Percentiles rank a stretch among this genome's conserved stretches.
These are phyloP conservation scores for Brachyhypopomus gauderio DNA, from an alignment of 2,113 vertebrate genomes.

Conservation along the genomic window DNA sequence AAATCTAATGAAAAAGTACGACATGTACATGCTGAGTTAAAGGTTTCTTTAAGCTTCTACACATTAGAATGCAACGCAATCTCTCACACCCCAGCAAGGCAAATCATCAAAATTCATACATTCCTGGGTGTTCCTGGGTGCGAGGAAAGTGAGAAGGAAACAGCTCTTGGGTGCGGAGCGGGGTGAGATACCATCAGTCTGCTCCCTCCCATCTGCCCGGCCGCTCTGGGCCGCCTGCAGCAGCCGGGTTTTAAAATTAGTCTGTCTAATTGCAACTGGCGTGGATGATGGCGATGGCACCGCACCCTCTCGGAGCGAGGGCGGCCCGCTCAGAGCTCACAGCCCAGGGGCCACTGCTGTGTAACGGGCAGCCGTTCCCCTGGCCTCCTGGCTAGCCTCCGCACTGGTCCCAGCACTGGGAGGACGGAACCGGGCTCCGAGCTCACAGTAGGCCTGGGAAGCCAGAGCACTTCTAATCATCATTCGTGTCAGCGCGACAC, in stretches of 20 bases:
- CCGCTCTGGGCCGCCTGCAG: constrained; percentile 23
- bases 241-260: constrained; percentile 47
- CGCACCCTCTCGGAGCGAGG: constrained; percentile 19
- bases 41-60: background rate
- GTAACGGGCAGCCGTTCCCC: too few species aligned
- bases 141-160: constrained; percentile 27
- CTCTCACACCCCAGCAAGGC: constrained; percentile 20
- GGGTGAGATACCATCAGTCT: constrained; percentile 36
- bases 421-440: too few species aligned
- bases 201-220: constrained; percentile 36
- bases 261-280: constrained; percentile 46
- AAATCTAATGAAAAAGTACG: background rate
- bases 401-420: too few species aligned
- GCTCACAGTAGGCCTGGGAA: too few species aligned
- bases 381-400: too few species aligned
- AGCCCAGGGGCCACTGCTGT: too few species aligned
- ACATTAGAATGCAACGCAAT: constrained; percentile 31
- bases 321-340: background rate
- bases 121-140: constrained; percentile 11
- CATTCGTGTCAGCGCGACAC: background rate
- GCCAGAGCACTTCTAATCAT: too few species aligned
- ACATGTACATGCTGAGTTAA: background rate
- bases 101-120: constrained; percentile 38
- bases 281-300: constrained; percentile 28
- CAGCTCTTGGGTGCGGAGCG: constrained; percentile 4